Percentiles rank a stretch among this genome's conserved stretches.
Conservation (phyloP, 92 coral and sea anemone species). For the Epizoanthus rinbou region DNA sequence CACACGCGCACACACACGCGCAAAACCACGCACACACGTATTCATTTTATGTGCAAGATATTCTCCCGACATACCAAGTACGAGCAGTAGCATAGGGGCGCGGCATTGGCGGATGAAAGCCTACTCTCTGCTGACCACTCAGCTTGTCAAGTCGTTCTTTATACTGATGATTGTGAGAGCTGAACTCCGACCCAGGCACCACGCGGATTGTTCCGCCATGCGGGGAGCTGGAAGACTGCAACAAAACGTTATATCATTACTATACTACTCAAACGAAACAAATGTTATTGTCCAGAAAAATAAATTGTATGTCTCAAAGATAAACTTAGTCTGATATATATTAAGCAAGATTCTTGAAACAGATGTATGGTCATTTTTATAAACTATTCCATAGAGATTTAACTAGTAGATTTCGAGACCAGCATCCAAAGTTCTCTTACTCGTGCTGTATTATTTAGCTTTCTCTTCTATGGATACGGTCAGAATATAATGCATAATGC, state of each 20-base stretch:
- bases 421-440: too few species aligned
- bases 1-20: too few species aligned
- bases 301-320: background rate
- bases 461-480: too few species aligned
- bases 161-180: conserved; percentile 84
- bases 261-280: background rate
- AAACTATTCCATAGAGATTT: too few species aligned
- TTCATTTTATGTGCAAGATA: too few species aligned
- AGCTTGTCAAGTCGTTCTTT: conserved; percentile 77
- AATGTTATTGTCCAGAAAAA: background rate
- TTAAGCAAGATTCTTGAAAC: background rate
- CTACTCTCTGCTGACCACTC: conserved; percentile 79
- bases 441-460: too few species aligned
- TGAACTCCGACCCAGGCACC: conserved; percentile 81
- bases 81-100: conserved; percentile 74
- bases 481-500: too few species aligned
- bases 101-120: conserved; percentile 89
- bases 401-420: too few species aligned
- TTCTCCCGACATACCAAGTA: conserved; percentile 46
- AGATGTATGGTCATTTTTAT: background rate
- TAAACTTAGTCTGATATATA: background rate
- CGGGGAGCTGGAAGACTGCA: conserved; percentile 50
- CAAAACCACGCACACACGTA: too few species aligned
- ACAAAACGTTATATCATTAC: background rate
- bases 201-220: conserved; percentile 98